A percentile compares a stretch with the other conserved stretches of the same genome.
Conservation (phyloP, 2,797 vertebrate species). For the Cygnus olor region DNA sequence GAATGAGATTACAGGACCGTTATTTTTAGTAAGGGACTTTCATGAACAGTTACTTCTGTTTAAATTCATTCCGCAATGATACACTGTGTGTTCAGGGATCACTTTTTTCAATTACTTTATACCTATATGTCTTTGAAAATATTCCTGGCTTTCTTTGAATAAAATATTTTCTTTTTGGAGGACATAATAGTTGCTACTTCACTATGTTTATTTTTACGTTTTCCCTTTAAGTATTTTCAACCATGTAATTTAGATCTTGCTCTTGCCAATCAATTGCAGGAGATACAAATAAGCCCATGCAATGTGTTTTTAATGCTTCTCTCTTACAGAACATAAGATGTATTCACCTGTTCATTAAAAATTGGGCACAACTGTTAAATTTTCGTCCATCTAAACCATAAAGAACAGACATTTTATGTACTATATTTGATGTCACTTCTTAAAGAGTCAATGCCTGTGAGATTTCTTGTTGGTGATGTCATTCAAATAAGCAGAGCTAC, state of each 20-base stretch:
- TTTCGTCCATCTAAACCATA: background rate
- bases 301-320: background rate
- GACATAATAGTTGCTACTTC: background rate
- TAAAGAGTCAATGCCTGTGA: background rate
- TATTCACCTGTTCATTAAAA: background rate
- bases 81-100: background rate
- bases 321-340: background rate
- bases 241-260: background rate
- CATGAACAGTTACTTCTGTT: background rate
- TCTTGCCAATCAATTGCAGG: background rate
- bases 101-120: background rate
- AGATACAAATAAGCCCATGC: background rate
- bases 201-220: background rate
- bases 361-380: background rate
- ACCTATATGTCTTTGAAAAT: background rate
- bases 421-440: background rate
- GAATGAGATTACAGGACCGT: background rate
- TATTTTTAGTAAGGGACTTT: background rate
- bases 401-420: background rate
- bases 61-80: background rate
- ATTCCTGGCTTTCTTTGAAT: background rate
- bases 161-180: background rate
- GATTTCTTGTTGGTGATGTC: background rate
- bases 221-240: background rate
- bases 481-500: background rate